Conservation (phyloP, 2,113 vertebrate genomes). For the Malurus melanocephalus region DNA sequence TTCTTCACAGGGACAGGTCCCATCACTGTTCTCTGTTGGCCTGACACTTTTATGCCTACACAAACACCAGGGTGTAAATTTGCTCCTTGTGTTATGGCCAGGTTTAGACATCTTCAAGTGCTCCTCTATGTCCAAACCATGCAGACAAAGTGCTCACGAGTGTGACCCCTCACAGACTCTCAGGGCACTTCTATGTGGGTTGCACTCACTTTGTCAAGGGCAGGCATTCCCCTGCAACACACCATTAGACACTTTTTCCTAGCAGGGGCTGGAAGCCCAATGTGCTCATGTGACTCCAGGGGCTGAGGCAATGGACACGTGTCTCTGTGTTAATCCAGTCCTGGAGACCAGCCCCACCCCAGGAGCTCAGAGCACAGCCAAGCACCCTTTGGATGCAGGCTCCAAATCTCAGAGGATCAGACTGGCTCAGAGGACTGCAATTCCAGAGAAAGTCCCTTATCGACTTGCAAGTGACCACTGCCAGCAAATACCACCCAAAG, state of each 20-base stretch:
- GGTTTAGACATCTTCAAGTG: neutral
- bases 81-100: rapidly evolving
- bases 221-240: neutral
- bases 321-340: neutral
- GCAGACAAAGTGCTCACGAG: neutral
- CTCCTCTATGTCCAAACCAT: neutral
- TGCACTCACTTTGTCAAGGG: rapidly evolving
- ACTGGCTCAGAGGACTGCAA: rapidly evolving
- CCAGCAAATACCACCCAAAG: rapidly evolving
- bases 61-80: neutral
- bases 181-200: neutral
- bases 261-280: neutral
- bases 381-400: neutral
- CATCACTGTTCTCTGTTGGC: neutral
- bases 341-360: neutral
- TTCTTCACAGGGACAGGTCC: rapidly evolving
- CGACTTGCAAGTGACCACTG: rapidly evolving
- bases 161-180: rapidly evolving
- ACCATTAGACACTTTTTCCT: neutral
- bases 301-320: slow-evolving; percentile 13
- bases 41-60: neutral
- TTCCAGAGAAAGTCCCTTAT: neutral
- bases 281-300: neutral
- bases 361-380: neutral
- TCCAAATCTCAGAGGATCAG: neutral